Conservation (phyloP, 2,888 invertebrate species). For the Drosophila eohydei region DNA sequence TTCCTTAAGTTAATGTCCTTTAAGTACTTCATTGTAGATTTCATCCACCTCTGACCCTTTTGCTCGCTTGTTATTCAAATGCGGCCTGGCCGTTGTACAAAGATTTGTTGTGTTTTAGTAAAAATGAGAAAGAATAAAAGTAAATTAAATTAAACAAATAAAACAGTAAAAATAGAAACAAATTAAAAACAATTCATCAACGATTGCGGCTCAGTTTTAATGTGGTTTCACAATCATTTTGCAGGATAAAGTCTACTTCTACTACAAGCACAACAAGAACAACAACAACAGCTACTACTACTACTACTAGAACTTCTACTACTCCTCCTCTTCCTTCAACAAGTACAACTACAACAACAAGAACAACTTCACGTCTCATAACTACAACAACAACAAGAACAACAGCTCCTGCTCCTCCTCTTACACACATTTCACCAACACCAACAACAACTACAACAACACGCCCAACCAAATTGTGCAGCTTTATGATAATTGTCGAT, state of each 20-base stretch:
- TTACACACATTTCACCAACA: conserved; percentile 79
- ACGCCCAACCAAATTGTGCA: conserved; percentile 45
- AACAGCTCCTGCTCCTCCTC: conserved; percentile 80
- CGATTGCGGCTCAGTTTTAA: conserved; percentile 80
- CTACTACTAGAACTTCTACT: conserved; percentile 81
- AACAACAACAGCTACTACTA: conserved; percentile 76
- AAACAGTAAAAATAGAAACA: conserved; percentile 32
- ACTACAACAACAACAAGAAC: conserved; percentile 63
- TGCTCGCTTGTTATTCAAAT: conserved; percentile 23
- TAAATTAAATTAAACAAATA: conserved; percentile 13
- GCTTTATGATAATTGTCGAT: conserved; percentile 53
- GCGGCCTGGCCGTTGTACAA: conserved; percentile 36
- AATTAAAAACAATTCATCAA: conserved; percentile 30
- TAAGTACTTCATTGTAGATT: conserved; percentile 22
- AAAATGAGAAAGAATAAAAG: conserved; percentile 13
- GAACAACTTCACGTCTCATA: conserved; percentile 67
- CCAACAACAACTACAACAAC: conserved; percentile 41
- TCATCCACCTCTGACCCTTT: conserved; percentile 1
- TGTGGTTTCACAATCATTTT: conserved; percentile 85
- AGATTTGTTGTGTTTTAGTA: conserved; percentile 60
- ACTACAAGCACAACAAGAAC: conserved; percentile 82
- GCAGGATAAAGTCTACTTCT: conserved; percentile 85
- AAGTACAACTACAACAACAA: conserved; percentile 78
- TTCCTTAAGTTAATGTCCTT: conserved; percentile 5
- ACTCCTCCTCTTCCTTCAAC: conserved; percentile 83